Percentiles rank a stretch among this genome's conserved stretches.
phyloP scores from a whole-genome alignment of 2,888 invertebrate genomes.

The Tuberolachnus salignus region DNA sequence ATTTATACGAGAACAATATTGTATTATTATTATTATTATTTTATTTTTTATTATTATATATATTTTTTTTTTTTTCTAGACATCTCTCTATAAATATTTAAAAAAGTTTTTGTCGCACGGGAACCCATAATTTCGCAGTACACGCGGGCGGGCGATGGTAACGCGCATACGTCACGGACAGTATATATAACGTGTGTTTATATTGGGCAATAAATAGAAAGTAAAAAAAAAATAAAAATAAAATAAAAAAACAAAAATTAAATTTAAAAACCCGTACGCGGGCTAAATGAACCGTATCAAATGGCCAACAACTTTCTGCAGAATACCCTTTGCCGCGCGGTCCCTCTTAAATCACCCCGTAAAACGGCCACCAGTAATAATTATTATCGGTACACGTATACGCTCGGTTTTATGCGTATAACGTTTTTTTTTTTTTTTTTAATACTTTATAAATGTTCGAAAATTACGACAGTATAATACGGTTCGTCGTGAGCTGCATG shows the following conservation, averaged over 20 bases:
- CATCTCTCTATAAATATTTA: no score
- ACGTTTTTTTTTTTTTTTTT: no score
- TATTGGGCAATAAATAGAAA: constrained; percentile 37
- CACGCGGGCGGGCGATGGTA: constrained; percentile 35
- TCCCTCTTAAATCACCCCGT: constrained; percentile 30
- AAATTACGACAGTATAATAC: no score
- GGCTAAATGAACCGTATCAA: constrained; percentile 48
- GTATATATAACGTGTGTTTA: constrained; percentile 1
- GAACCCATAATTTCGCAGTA: neutral
- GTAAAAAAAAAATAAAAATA: constrained; percentile 8
- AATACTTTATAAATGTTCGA: neutral
- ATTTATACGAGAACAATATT: neutral
- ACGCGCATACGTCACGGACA: constrained; percentile 35
- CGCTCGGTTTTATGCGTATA: no score
- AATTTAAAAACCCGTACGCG: constrained; percentile 18
- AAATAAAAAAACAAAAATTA: constrained; percentile 27
- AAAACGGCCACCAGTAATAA: constrained; percentile 39
- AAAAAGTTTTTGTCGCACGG: constrained; percentile 21
- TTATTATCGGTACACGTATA: neutral
- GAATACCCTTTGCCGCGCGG: constrained; percentile 16
- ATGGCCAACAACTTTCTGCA: constrained; percentile 45
- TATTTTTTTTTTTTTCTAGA: no score
- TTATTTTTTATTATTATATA: no score
- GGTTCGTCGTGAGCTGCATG: no score
- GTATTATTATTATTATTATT: neutral